phyloP scores from a whole-genome alignment of 2,797 vertebrate genomes.

The Scolopax bukidnonensis region DNA sequence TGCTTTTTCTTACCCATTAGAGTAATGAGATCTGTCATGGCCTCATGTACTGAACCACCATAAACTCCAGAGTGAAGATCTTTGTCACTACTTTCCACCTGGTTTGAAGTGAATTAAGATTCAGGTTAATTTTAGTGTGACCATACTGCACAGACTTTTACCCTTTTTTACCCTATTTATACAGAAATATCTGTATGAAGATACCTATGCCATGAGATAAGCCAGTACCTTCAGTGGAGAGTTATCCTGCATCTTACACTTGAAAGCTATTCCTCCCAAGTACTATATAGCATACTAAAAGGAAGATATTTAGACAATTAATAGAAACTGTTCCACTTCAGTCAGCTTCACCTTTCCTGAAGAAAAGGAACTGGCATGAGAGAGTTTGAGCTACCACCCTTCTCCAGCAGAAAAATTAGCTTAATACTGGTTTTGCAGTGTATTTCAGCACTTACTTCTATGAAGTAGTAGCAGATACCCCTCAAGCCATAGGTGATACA shows the following conservation, averaged over 20 bases:
- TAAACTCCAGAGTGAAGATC: slow-evolving; percentile 98
- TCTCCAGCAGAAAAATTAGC: not conserved
- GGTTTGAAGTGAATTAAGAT: slow-evolving; percentile 5
- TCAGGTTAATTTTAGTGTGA: not conserved
- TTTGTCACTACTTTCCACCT: slow-evolving; percentile 88
- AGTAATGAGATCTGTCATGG: slow-evolving; percentile 92
- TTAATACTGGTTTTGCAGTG: not conserved
- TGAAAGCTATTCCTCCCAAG: not conserved
- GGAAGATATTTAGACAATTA: not conserved
- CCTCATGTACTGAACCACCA: slow-evolving; percentile 94
- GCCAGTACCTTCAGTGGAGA: no score
- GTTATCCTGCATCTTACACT: not conserved
- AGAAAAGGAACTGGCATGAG: not conserved
- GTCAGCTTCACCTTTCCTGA: not conserved
- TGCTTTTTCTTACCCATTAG: slow-evolving; percentile 86
- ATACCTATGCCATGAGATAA: not conserved
- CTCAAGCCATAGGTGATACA: slow-evolving; percentile 97
- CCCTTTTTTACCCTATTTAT: no score
- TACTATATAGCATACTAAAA: not conserved
- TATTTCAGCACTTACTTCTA: slow-evolving; percentile 79
- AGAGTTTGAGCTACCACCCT: not conserved
- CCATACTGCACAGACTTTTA: not conserved
- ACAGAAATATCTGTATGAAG: not conserved
- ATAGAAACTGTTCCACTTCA: not conserved
- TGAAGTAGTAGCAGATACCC: slow-evolving; percentile 94